Base-by-base conservation (phyloP, 2,888 invertebrate genomes). In the Philopedon plagiatum region DNA sequence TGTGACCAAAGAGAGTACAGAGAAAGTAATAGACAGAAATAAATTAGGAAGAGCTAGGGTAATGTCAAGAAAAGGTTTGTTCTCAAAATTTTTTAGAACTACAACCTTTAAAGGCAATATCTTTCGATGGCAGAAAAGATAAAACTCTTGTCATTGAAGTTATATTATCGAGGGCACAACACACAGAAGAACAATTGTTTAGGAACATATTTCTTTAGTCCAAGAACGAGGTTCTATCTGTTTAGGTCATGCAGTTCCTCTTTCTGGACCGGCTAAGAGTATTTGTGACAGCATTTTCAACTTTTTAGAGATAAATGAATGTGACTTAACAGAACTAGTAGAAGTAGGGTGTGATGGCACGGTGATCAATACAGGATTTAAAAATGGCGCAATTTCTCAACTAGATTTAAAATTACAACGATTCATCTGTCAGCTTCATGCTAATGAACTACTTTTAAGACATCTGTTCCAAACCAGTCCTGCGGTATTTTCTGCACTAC, bases 1-100 rank as follows among this genome's bases (percentile, higher is more conserved):
- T 58, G 13, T 58, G 29, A 18, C 21, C 58, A 57, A 57, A 57
- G 58, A 1, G n/a, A 37, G 13, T 18, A 18, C 19, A 34, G 5
- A 37, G n/a, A 58, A 37, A 4, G 15, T 58, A 58, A 58, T 58
- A 58, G 21, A 58, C 58, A 29, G 7, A 37, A 58, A 32, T 44
- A 61, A 46, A 23, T 19, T 23, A 39, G 44, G 46, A 61, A 61
- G n/a, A 44, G 61, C 61, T 39, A 41, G 39, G 9, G 56, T 21
- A 3, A 7, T 21, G 15, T 29, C 54, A 54, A 54, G 29, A 29
- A 54, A 54, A 29, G 13, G 54, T 29, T 54, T 54, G 26, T n/a
- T 13, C 1, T 23, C n/a, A 29, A 51, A 54, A 8, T 49, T 18
- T 13, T 58, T 37, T 21, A 15, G 18, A 58, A 37, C 57, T 37